Evolutionary conservation across 2,888 invertebrate species (phyloP).

Genomic region (Trypoxylon attenuatum): DNA sequence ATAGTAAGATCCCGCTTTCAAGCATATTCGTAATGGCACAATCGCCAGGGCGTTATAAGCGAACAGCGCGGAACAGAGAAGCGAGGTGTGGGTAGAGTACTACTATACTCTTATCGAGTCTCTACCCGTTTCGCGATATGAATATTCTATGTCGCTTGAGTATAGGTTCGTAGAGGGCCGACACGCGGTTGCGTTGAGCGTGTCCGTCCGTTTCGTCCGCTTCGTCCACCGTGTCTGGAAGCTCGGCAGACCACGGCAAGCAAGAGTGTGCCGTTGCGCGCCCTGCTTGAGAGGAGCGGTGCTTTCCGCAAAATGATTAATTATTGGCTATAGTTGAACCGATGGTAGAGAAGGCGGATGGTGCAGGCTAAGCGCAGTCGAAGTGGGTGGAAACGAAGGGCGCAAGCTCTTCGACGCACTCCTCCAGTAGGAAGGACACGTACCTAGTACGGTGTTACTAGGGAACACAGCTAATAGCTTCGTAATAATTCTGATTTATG

Average conservation of each 20-base stretch:
- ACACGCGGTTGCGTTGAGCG: slow-evolving; percentile 15
- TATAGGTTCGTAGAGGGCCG: slow-evolving; percentile 62
- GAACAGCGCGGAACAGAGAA: slow-evolving; percentile 49
- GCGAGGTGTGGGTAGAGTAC: too few relatives aligned
- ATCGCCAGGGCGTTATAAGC: slow-evolving; percentile 61
- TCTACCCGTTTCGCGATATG: slow-evolving; percentile 56
- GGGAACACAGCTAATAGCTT: slow-evolving; percentile 69
- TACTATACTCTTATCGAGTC: slow-evolving; percentile 65
- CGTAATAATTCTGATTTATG: slow-evolving; percentile 72
- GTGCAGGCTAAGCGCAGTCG: slow-evolving; percentile 16
- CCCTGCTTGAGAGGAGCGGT: too few relatives aligned
- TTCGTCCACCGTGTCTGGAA: too few relatives aligned
- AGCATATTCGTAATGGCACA: slow-evolving; percentile 64
- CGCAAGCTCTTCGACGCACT: slow-evolving; percentile 15
- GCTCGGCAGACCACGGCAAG: too few relatives aligned
- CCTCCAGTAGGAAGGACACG: slow-evolving; percentile 62
- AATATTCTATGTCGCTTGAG: slow-evolving; percentile 69
- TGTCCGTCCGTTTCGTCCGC: too few relatives aligned
- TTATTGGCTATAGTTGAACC: slow-evolving; percentile 64
- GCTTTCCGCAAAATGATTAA: slow-evolving; percentile 66
- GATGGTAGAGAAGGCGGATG: slow-evolving; percentile 16
- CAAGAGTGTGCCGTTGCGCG: too few relatives aligned
- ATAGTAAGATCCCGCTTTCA: slow-evolving; percentile 53
- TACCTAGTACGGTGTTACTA: slow-evolving; percentile 67
- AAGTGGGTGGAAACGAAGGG: slow-evolving; percentile 15